These are phyloP conservation scores for Oryzias javanicus DNA, from an alignment of 2,113 vertebrate genomes.

Conservation along the genomic window DNA sequence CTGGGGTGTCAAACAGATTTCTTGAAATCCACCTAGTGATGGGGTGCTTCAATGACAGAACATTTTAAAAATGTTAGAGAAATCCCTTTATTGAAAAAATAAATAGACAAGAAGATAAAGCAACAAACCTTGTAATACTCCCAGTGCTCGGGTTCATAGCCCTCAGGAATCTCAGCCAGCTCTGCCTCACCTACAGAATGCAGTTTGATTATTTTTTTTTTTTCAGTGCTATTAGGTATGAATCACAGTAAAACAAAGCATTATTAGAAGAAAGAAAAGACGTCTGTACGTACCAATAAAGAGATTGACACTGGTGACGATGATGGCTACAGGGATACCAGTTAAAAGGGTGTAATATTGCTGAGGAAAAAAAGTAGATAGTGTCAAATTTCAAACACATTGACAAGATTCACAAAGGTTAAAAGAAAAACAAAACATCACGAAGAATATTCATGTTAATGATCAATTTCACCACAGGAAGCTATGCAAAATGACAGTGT, in stretches of 20 bases:
- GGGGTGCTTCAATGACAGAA: constrained; percentile 83
- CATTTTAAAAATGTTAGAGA: neutral
- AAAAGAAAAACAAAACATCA: no score
- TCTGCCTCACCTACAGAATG: constrained; percentile 86
- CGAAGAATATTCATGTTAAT: no score
- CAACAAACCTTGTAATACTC: constrained; percentile 87
- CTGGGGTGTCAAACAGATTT: constrained; percentile 79
- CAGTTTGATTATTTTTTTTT: neutral
- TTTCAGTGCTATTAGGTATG: neutral
- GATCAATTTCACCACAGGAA: no score
- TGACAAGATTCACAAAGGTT: no score
- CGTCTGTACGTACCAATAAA: constrained; percentile 84
- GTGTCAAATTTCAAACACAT: neutral
- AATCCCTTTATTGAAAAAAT: neutral
- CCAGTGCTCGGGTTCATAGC: constrained; percentile 89
- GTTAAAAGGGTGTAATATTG: constrained; percentile 84
- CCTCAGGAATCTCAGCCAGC: constrained; percentile 88
- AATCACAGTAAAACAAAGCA: neutral
- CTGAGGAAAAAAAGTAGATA: constrained; percentile 66
- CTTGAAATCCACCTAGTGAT: constrained; percentile 89
- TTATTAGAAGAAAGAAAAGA: neutral
- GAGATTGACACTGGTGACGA: constrained; percentile 84
- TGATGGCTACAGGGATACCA: constrained; percentile 79
- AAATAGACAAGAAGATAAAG: neutral
- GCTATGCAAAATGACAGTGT: no score